Evolutionary conservation across 53 echinoderm and acorn worm species (phyloP), one percentile per base, ranked within the genome.

Genomic region (Paelopatides confundens): DNA sequence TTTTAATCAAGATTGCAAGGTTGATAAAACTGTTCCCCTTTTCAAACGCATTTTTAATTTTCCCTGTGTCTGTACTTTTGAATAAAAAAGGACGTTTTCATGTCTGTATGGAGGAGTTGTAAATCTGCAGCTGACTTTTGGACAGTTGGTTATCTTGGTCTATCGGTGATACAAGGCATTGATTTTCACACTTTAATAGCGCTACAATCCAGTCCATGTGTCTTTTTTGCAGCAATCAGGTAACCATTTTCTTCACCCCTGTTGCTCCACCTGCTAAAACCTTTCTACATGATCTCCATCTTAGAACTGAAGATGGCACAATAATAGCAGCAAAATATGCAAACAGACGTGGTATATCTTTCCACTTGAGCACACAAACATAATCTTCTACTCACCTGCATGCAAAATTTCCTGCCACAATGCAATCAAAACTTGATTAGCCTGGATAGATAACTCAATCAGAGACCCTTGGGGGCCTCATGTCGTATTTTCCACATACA

Each of bases 371-470:
- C 65, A 65, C 84, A 36, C 84, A 65, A 65, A 83, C 84, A 83
- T 83, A 83, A 83, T 83, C 46, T 83, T 40, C 40, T 64, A 40
- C 84, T 81, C 81, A 81, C 81, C 81, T 78, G 78, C 78, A 48
- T 39, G 82, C 82, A 82, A 82, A 82, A 63, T 58, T 82, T 82
- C 82, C 63, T 62, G 82, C 62, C 36, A 62, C 36, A 62, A 63
- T 82, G 82, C 82, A 82, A 82, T 82, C 82, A 82, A 82, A 82
- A 82, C 63, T 82, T 82, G 82, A 82, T 82, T 82, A 82, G 82
- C 82, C 62, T 63, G 62, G 82, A 62, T 82, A 82, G 62, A 82
- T 82, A 82, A 82, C 82, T 82, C 82, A 82, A 82, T 82, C 82
- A 82, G 58, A 82, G 82, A 32, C 82, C 82, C 82, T 82, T 82